These are phyloP conservation scores for Hippocampus barbouri DNA, from an alignment of 2,113 vertebrate species.

Conservation along the genomic window DNA sequence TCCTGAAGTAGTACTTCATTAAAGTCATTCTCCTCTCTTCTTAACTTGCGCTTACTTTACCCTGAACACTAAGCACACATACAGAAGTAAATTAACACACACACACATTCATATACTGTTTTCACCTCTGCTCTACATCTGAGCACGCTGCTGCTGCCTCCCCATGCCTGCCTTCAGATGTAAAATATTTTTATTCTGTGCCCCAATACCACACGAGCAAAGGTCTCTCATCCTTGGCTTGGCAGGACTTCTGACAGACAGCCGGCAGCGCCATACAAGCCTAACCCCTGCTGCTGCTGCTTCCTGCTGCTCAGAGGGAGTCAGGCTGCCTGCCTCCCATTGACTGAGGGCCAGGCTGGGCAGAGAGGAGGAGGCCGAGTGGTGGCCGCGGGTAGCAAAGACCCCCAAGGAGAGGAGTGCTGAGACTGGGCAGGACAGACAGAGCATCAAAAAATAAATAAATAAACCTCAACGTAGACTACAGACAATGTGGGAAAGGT, in stretches of 20 bases:
- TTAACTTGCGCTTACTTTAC: slow-evolving; percentile 26
- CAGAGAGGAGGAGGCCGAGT: slow-evolving; percentile 48
- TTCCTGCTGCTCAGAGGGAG: slow-evolving; percentile 67
- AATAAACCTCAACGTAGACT: not conserved
- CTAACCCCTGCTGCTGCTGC: slow-evolving; percentile 61
- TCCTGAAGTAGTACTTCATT: slow-evolving; percentile 22
- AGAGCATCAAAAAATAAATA: slow-evolving; percentile 15
- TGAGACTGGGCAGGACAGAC: slow-evolving; percentile 23
- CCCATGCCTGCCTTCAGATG: slow-evolving; percentile 67
- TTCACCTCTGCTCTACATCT: slow-evolving; percentile 19
- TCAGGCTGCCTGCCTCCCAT: slow-evolving; percentile 62
- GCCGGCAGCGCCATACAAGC: slow-evolving; percentile 60
- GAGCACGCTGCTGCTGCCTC: slow-evolving; percentile 41
- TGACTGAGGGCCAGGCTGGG: slow-evolving; percentile 59
- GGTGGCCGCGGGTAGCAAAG: slow-evolving; percentile 39
- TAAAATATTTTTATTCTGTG: slow-evolving; percentile 73
- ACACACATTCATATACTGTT: slow-evolving; percentile 22
- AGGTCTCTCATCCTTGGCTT: slow-evolving; percentile 70
- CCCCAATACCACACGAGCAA: slow-evolving; percentile 68
- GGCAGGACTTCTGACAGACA: slow-evolving; percentile 73
- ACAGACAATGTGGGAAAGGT: slow-evolving; percentile 10
- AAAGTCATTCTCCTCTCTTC: slow-evolving; percentile 6
- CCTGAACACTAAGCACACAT: slow-evolving; percentile 26
- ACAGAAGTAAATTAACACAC: slow-evolving; percentile 3
- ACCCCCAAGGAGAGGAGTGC: slow-evolving; percentile 41